Conservation (phyloP, 2,113 vertebrate species). For the Pteropus alecto region DNA sequence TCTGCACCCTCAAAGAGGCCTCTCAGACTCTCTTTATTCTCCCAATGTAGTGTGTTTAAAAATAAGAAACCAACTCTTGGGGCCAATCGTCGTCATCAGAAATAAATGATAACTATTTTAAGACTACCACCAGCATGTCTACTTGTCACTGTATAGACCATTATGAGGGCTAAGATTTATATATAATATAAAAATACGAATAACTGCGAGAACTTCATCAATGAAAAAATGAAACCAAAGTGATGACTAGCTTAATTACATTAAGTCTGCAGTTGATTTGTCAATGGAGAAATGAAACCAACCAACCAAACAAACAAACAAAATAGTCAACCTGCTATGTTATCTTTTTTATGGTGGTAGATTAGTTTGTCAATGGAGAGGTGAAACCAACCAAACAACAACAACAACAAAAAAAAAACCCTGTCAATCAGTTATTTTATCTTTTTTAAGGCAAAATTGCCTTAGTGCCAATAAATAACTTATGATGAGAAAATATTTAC, state of each 20-base stretch:
- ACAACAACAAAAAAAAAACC: neutral
- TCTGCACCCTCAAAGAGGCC: neutral
- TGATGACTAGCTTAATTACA: neutral
- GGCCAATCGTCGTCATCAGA: neutral
- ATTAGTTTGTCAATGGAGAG: neutral
- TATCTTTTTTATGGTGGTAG: neutral
- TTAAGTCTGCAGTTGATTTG: neutral
- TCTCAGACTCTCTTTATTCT: neutral
- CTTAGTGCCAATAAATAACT: neutral
- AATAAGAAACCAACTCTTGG: neutral
- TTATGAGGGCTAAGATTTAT: neutral
- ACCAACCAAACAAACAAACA: neutral
- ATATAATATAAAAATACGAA: neutral
- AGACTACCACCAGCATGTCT: neutral
- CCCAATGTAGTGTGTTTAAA: neutral
- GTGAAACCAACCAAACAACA: neutral
- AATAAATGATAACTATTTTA: neutral
- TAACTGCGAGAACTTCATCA: neutral
- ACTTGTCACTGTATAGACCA: neutral
- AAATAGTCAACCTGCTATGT: neutral
- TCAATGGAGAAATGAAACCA: neutral
- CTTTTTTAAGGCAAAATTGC: neutral
- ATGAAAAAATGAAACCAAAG: neutral
- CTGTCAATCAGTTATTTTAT: neutral
- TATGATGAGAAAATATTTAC: neutral